Conservation (phyloP, 2,797 vertebrate species). For the Pipistrellus pipistrellus region DNA sequence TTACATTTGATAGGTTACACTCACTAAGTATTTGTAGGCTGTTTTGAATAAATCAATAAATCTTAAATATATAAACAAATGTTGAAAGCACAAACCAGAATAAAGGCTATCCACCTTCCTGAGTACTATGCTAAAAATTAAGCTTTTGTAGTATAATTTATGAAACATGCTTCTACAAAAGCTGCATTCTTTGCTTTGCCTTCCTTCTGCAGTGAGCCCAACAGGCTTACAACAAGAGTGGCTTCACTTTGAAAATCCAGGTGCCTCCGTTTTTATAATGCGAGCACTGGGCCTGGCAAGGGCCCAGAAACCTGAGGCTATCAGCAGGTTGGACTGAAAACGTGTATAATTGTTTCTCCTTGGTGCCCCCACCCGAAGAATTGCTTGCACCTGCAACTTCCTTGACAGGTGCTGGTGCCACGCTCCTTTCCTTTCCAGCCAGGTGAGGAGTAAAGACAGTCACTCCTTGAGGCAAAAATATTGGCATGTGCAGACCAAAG, state of each 20-base stretch:
- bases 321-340: constrained; percentile 44
- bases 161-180: constrained; percentile 12
- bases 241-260: constrained; percentile 25
- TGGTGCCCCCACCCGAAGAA: neutral
- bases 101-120: neutral
- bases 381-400: constrained; percentile 11
- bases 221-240: neutral
- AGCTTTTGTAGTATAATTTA: neutral
- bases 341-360: constrained; percentile 2
- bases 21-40: neutral
- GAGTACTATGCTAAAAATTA: constrained; percentile 1
- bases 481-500: neutral
- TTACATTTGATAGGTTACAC: neutral
- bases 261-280: constrained; percentile 31
- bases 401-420: neutral
- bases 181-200: neutral
- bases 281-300: neutral
- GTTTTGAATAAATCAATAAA: neutral
- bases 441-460: neutral
- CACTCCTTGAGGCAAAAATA: neutral
- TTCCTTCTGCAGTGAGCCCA: neutral
- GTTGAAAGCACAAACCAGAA: constrained; percentile 29
- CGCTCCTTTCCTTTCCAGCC: neutral
- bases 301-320: constrained; percentile 48
- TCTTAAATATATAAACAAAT: constrained; percentile 33